Evolutionary conservation across 2,113 vertebrate genomes (phyloP).

Genomic region (Colistium nudipinnis): DNA sequence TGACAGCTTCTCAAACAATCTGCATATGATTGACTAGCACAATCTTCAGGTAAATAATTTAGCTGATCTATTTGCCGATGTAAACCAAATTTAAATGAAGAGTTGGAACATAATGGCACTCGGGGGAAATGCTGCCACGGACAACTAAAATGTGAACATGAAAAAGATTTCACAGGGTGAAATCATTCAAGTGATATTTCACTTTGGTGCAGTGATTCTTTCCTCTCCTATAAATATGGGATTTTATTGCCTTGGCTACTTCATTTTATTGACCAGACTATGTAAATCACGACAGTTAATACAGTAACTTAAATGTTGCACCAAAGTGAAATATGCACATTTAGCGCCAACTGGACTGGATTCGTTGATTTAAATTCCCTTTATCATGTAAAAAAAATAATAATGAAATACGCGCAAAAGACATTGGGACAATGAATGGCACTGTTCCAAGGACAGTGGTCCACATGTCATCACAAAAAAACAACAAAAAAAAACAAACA

Average conservation of each 20-base stretch:
- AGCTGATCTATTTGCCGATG: too few relatives aligned
- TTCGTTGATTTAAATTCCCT: conserved; percentile 71
- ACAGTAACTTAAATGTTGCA: background rate
- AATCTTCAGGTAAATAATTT: too few relatives aligned
- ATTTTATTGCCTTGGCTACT: background rate
- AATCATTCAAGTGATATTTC: conserved; percentile 4
- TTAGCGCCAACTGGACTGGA: conserved; percentile 14
- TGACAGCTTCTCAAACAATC: too few relatives aligned
- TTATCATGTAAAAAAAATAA: conserved; percentile 51
- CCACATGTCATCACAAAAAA: conserved; percentile 30
- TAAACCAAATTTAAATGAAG: too few relatives aligned
- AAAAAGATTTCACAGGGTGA: conserved; percentile 3
- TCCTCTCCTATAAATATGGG: background rate
- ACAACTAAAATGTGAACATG: conserved; percentile 1
- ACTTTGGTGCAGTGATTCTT: conserved; percentile 21
- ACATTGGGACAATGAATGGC: conserved; percentile 16
- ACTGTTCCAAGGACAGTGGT: conserved; percentile 16
- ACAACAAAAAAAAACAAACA: conserved; percentile 14
- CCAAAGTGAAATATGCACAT: conserved; percentile 14
- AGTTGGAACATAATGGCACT: too few relatives aligned
- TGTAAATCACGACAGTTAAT: background rate
- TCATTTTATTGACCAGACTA: background rate
- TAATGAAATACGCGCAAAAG: conserved; percentile 56
- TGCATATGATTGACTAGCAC: too few relatives aligned
- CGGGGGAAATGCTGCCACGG: background rate